Evolutionary conservation across 2,797 vertebrate species (phyloP).

Genomic region (Galaxias olidus): DNA sequence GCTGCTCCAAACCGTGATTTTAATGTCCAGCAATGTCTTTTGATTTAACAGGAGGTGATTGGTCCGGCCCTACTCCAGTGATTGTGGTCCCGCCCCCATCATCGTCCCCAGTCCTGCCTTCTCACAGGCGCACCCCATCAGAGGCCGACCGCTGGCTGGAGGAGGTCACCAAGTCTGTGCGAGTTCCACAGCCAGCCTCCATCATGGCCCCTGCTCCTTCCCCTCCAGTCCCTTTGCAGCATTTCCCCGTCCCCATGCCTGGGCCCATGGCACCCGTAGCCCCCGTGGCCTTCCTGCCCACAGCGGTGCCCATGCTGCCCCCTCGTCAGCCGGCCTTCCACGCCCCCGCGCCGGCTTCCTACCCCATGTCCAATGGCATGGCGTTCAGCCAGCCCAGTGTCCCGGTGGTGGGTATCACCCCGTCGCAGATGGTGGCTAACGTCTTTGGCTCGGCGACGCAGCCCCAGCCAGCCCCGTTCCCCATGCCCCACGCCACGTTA

Average conservation of each 20-base stretch:
- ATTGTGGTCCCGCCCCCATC: constrained; percentile 56
- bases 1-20: too few species aligned
- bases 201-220: constrained; percentile 30
- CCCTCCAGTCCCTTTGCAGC: constrained; percentile 37
- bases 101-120: constrained; percentile 63
- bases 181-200: constrained; percentile 73
- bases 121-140: constrained; percentile 91
- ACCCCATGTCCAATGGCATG: constrained; percentile 87
- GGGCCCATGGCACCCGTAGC: constrained; percentile 69
- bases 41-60: constrained; percentile 73
- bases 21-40: background rate
- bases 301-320: constrained; percentile 81
- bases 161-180: constrained; percentile 91
- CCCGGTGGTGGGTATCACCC: constrained; percentile 93
- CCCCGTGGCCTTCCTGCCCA: constrained; percentile 79
- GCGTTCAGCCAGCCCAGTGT: constrained; percentile 84
- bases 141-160: constrained; percentile 98
- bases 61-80: constrained; percentile 67
- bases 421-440: constrained; percentile 97
- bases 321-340: constrained; percentile 85
- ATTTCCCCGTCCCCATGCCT: constrained; percentile 60
- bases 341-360: constrained; percentile 73
- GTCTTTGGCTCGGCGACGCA: constrained; percentile 92
- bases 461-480: constrained; percentile 72
- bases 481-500: constrained; percentile 55